Base-by-base conservation (phyloP, 2,797 vertebrate genomes). In the Heteromormyrus szaboi region DNA sequence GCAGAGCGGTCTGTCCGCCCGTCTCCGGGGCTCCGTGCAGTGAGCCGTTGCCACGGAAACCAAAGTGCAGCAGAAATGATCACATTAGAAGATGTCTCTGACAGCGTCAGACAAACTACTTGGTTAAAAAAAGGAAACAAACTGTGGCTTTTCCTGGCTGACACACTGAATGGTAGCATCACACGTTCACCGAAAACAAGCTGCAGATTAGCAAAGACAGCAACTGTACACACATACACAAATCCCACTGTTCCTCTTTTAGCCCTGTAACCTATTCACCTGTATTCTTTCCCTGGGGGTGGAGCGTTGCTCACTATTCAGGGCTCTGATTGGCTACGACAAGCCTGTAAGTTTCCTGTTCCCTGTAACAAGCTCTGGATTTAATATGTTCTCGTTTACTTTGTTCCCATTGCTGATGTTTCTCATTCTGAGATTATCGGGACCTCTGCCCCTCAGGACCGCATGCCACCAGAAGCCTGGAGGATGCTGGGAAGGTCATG, bases 61-160 rank as follows among this genome's bases (percentile, higher is more conserved):
- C 92, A 92, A 90, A 91, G 93, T 90, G 91, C 92, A 88, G 93
- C 93, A 94, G 89, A 94, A 92, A 93, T 93, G 93, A 94, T 95
- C 93, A 92, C 93, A 91, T 95, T 93, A 95, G 94, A 93, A 93
- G 93, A 92, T 91, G 92, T 87, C 94, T 96, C 94, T 94, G 94
- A 96, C 92, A 94, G 92, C 91, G 89, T 91, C 54, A 79, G 92
- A 94, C 91, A 94, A 92, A 94, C 94, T 59, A 88, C 88, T 93
- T 93, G 93, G 91, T 93, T 41, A 87, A 86, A 88, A 89, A 56
- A 72, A 91, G 86, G 48, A 91, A 92, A 92, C 86, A 91, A 89
- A 9, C n/a, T 84, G 91, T 29, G 0, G 62, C 89, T 93, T 94
- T 93, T 90, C 62, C 68, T 89, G 88, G 3, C 89, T 94, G 93